These are phyloP conservation scores for Agonopterix alstromeriana DNA, from an alignment of 2,888 invertebrate genomes.

Conservation along the genomic window DNA sequence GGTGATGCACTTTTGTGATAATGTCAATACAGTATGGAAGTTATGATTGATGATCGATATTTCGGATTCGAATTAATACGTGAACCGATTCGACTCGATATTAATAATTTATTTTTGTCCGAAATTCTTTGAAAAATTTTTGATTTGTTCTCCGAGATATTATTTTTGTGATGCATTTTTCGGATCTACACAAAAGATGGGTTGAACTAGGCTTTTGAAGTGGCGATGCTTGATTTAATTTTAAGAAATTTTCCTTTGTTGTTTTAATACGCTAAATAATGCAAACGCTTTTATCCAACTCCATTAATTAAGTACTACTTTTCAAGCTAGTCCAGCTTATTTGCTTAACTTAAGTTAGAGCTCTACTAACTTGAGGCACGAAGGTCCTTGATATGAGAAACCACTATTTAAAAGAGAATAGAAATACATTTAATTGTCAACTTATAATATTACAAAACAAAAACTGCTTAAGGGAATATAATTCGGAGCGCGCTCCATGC, in stretches of 20 bases:
- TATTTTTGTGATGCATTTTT: slow-evolving; percentile 37
- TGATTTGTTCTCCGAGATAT: slow-evolving; percentile 26
- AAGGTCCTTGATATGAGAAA: too few species aligned
- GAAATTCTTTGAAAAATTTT: slow-evolving; percentile 32
- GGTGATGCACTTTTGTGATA: slow-evolving; percentile 52
- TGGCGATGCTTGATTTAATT: neutral
- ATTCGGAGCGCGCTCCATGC: too few species aligned
- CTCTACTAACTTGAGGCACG: too few species aligned
- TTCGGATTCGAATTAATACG: slow-evolving; percentile 58
- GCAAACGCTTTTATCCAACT: too few species aligned
- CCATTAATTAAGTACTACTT: too few species aligned
- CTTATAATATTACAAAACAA: too few species aligned
- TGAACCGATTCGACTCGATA: slow-evolving; percentile 47
- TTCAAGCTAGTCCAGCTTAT: too few species aligned
- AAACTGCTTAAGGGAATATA: too few species aligned
- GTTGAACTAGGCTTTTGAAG: neutral
- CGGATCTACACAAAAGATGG: slow-evolving; percentile 19
- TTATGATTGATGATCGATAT: slow-evolving; percentile 69
- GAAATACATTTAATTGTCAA: too few species aligned
- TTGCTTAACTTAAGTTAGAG: too few species aligned
- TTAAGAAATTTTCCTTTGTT: neutral
- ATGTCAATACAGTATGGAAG: slow-evolving; percentile 41
- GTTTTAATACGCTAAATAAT: too few species aligned
- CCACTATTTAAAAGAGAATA: too few species aligned
- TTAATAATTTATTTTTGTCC: slow-evolving; percentile 61